Base-by-base conservation (phyloP, 2,888 invertebrate genomes). In the Trachelus stipa region DNA sequence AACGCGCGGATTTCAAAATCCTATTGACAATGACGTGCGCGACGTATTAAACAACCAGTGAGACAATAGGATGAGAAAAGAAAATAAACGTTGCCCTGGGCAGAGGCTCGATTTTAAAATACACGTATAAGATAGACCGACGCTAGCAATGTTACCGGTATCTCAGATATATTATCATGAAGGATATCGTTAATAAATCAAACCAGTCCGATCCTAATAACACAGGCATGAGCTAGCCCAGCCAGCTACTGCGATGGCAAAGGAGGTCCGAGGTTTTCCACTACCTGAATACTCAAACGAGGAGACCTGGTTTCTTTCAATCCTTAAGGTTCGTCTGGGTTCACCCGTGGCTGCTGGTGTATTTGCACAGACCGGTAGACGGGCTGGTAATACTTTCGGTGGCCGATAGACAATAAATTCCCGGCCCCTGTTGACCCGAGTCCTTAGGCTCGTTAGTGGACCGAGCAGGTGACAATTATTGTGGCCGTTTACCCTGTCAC, bases 341-440 rank as follows among this genome's bases (percentile, higher is more conserved):
- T 23, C 9, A 56, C 56, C 23, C 56, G 9, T 56, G 56, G 56
- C 23, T 56, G 56, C 56, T 23, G 23, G 23, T 56, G 56, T 56
- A 56, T 56, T 56, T 56, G 23, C 56, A 56, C 23, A 23, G 56
- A 56, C 56, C 56, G 23, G 56, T 23, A 56, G 56, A 56, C 56
- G 23, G 9, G 56, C 56, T 9, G 56, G 56, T 56, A 56, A 23
- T 23, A 23, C 56, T 56, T 56, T 56, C 15, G 56, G 56, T 56
- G 56, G 15, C 23, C 56, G 56, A 81, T 75, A 74, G 80, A 69
- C 77, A 79, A 84, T 84, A 84, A 84, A 85, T 85, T 78, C 80
- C 73, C 69, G 75, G 79, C 75, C 80, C 75, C 77, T 79, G 69
- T 56, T 69, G 75, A 74, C 75, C 76, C 74, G 73, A 37, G 77